These are phyloP conservation scores for Ennomos fuscantarius DNA, from an alignment of 2,888 invertebrate species.

Conservation along the genomic window DNA sequence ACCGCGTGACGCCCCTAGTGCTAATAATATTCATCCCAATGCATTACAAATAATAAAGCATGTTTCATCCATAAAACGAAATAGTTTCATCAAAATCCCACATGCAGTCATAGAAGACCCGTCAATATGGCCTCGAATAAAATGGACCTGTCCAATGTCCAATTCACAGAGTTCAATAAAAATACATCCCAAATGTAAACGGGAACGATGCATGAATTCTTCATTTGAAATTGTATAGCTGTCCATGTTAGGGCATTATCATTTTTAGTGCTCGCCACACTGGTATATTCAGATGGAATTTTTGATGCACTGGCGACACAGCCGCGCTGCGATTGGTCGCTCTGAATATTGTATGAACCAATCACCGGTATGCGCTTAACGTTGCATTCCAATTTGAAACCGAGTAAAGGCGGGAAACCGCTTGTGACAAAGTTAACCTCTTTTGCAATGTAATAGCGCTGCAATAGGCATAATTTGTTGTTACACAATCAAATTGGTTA, in stretches of 20 bases:
- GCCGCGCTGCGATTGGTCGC: constrained; percentile 79
- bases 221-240: constrained; percentile 83
- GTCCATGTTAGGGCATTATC: constrained; percentile 83
- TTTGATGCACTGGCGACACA: constrained; percentile 86
- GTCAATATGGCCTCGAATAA: constrained; percentile 61
- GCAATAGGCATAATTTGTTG: constrained; percentile 68
- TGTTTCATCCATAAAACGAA: constrained; percentile 37
- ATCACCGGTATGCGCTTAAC: constrained; percentile 80
- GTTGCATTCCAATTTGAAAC: constrained; percentile 84
- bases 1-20: too few relatives aligned
- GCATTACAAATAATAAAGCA: constrained; percentile 28
- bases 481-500: constrained; percentile 68
- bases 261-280: constrained; percentile 85
- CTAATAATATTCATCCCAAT: too few relatives aligned
- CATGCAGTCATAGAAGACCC: constrained; percentile 45
- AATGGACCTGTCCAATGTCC: constrained; percentile 66
- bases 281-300: constrained; percentile 85
- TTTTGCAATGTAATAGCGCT: constrained; percentile 68
- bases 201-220: constrained; percentile 80
- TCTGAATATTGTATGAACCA: constrained; percentile 85
- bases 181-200: constrained; percentile 78
- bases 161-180: constrained; percentile 77
- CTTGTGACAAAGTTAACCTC: constrained; percentile 65
- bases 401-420: constrained; percentile 76
- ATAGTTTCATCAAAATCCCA: constrained; percentile 50